Base-by-base conservation (phyloP, 2,888 invertebrate genomes). In the Bedellia somnulentella region DNA sequence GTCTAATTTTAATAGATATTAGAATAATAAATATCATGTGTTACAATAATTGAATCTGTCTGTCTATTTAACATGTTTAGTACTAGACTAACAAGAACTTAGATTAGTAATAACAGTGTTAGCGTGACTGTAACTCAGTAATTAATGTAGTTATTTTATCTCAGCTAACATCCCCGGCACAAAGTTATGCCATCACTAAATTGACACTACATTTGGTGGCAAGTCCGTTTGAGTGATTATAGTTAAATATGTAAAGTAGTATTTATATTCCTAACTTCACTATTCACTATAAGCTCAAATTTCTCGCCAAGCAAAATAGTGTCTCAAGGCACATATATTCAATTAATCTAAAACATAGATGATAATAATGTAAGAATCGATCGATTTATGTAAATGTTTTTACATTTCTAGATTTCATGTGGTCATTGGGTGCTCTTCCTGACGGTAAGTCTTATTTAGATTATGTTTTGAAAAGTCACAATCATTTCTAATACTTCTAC, bases 351-450 rank as follows among this genome's bases (percentile, higher is more conserved):
- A 6, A 6, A 5, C 18, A 18, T 18, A 18, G 9, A 9, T 18
- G 9, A 9, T 5, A 9, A 18, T 18, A 63, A 55, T 66, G 52
- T 70, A 67, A 71, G 62, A 57, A 62, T 70, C 60, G 71, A 55
- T 73, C 71, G 63, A 73, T 63, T 75, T 71, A 75, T 71, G 71
- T 70, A 73, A 73, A 71, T 76, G 63, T 75, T 77, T 77, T 77
- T 77, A 75, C 79, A 78, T 80, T 81, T 89, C 81, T 89, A 93
- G 93, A 93, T 90, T 93, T 93, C 87, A 93, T 93, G 92, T 93
- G 93, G 93, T 93, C 93, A 80, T 87, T 93, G 87, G 93, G 93
- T 85, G 91, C 92, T 82, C 87, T 93, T 83, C 93, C 93, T 80
- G 93, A 93, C 83, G 93, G 93, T 93, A 83, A 90, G 91, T 87